phyloP scores from a whole-genome alignment of 2,113 vertebrate species.

The Hemibagrus wyckioides region DNA sequence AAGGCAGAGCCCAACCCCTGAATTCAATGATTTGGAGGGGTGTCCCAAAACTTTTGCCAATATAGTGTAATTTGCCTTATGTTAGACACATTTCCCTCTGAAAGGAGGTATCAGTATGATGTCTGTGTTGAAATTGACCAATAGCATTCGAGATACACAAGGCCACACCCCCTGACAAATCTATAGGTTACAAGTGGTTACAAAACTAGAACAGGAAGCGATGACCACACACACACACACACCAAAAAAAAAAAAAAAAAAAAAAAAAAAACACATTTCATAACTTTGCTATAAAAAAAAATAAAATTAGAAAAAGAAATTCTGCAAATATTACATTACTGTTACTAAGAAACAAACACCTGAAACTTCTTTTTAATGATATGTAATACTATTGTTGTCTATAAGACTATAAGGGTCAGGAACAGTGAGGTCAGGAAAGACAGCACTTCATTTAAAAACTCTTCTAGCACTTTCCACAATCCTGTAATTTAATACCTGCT shows the following conservation, averaged over 20 bases:
- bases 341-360: too few species aligned
- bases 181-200: not conserved
- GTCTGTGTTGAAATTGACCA: not conserved
- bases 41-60: too few species aligned
- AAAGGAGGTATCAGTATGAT: not conserved
- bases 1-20: too few species aligned
- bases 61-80: not conserved
- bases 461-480: not conserved
- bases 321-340: too few species aligned
- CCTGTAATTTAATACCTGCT: not conserved
- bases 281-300: too few species aligned
- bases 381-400: not conserved
- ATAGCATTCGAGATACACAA: not conserved
- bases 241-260: too few species aligned
- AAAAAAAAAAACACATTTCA: too few species aligned
- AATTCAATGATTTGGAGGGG: too few species aligned
- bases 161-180: not conserved
- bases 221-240: too few species aligned
- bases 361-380: too few species aligned
- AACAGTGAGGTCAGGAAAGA: not conserved
- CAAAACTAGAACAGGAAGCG: not conserved
- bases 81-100: not conserved
- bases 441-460: not conserved
- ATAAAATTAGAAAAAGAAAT: too few species aligned
- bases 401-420: too few species aligned